phyloP scores from a whole-genome alignment of 2,797 vertebrate species.

The Calcarius lapponicus region DNA sequence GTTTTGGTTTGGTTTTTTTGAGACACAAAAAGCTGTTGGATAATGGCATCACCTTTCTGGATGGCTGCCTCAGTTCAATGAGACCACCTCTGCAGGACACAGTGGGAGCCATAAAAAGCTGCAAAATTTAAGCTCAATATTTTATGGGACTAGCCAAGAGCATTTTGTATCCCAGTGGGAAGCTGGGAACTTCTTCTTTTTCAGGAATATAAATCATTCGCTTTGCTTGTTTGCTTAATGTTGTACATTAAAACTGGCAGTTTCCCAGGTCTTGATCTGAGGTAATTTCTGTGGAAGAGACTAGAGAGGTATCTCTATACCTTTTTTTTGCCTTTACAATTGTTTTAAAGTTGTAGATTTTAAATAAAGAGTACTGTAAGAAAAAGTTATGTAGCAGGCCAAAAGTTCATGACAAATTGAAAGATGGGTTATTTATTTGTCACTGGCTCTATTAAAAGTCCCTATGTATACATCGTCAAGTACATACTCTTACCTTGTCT shows the following conservation, averaged over 20 bases:
- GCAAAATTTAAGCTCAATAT: not conserved
- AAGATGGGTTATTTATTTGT: not conserved
- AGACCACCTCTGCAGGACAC: not conserved
- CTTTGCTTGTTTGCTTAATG: not conserved
- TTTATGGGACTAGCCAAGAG: not conserved
- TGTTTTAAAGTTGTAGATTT: not conserved
- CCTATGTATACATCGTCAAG: not conserved
- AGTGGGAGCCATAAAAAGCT: not conserved
- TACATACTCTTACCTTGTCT: not conserved
- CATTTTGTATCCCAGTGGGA: not conserved
- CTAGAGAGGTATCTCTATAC: not conserved
- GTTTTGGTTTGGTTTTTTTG: not conserved
- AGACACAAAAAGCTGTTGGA: not conserved
- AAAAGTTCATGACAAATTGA: not conserved
- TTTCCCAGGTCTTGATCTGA: not conserved
- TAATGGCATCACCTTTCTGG: not conserved
- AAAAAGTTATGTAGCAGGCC: not conserved
- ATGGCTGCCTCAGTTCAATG: not conserved
- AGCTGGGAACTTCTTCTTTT: constrained; percentile 26
- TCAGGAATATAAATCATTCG: not conserved
- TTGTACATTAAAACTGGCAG: not conserved
- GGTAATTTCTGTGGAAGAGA: not conserved
- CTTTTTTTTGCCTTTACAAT: not conserved
- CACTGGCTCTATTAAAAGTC: not conserved
- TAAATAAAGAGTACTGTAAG: constrained; percentile 1